A percentile compares a stretch with the other conserved stretches of the same genome.
Conservation (phyloP, 2,888 invertebrate genomes). For the Diploptera punctata region DNA sequence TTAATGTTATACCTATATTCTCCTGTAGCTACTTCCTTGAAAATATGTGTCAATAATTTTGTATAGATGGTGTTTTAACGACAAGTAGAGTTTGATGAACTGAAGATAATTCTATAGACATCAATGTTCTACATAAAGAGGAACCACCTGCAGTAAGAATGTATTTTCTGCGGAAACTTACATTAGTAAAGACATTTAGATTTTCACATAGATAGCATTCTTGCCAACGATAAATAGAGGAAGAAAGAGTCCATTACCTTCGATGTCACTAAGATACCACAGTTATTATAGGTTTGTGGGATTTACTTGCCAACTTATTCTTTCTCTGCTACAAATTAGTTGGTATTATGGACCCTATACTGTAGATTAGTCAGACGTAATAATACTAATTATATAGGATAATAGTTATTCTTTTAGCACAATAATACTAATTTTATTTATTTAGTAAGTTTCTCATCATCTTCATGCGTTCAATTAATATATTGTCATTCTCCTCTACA, state of each 20-base stretch:
- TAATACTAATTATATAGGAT: no score
- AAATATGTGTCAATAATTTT: slow-evolving; percentile 19
- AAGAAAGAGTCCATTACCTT: neutral
- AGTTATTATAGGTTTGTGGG: no score
- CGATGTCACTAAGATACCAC: neutral
- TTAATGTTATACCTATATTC: neutral
- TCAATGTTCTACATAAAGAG: neutral
- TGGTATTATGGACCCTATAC: no score
- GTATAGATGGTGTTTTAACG: slow-evolving; percentile 4
- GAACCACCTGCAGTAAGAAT: neutral
- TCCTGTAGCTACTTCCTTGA: slow-evolving; percentile 19
- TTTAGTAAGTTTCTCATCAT: no score
- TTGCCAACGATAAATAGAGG: neutral
- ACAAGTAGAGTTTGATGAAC: neutral
- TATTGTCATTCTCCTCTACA: no score
- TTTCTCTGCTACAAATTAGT: no score
- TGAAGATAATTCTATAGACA: neutral
- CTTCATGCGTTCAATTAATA: no score
- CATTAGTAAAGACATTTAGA: slow-evolving; percentile 4
- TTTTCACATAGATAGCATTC: neutral
- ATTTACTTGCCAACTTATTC: no score
- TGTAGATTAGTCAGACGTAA: no score
- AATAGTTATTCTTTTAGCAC: no score
- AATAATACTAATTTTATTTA: no score
- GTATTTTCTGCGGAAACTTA: neutral